Percentiles rank a stretch among this genome's conserved stretches.
These are phyloP conservation scores for Abrostola tripartita DNA, from an alignment of 2,888 invertebrate genomes.

Conservation along the genomic window DNA sequence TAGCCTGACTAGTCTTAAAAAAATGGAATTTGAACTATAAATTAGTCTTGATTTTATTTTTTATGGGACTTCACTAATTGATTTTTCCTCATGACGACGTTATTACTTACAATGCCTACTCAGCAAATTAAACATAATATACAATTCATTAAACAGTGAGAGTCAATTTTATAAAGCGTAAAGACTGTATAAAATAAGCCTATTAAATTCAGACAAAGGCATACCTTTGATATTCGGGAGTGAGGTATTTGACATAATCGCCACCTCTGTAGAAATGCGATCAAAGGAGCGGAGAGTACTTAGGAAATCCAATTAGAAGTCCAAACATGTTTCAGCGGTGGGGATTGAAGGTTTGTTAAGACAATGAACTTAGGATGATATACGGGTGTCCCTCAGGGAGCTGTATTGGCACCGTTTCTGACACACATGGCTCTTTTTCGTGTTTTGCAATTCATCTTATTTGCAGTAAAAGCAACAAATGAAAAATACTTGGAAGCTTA, in stretches of 20 bases:
- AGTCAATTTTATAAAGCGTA: conserved; percentile 11
- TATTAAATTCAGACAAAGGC: conserved; percentile 35
- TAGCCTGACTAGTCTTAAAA: too few relatives aligned
- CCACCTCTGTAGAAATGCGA: conserved; percentile 12
- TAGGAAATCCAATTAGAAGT: conserved; percentile 27
- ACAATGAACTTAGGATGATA: conserved; percentile 22
- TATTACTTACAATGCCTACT: too few relatives aligned
- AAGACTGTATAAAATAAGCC: conserved; percentile 26
- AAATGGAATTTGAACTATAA: too few relatives aligned
- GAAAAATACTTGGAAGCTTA: too few relatives aligned
- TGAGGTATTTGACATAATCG: conserved; percentile 35
- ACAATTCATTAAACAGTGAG: conserved; percentile 7
- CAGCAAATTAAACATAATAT: background rate
- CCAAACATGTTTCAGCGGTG: conserved; percentile 14
- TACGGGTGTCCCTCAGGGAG: conserved; percentile 4
- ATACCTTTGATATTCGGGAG: conserved; percentile 24
- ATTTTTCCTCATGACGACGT: too few relatives aligned
- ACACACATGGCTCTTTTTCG: conserved; percentile 15
- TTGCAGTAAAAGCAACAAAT: background rate
- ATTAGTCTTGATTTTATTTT: too few relatives aligned
- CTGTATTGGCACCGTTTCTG: conserved; percentile 36
- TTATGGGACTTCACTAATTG: too few relatives aligned
- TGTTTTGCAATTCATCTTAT: conserved; percentile 31
- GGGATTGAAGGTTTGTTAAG: conserved; percentile 20
- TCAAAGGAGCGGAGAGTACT: conserved; percentile 35